These are phyloP conservation scores for Andrena haemorrhoa DNA, from an alignment of 2,888 invertebrate genomes.

Conservation along the genomic window DNA sequence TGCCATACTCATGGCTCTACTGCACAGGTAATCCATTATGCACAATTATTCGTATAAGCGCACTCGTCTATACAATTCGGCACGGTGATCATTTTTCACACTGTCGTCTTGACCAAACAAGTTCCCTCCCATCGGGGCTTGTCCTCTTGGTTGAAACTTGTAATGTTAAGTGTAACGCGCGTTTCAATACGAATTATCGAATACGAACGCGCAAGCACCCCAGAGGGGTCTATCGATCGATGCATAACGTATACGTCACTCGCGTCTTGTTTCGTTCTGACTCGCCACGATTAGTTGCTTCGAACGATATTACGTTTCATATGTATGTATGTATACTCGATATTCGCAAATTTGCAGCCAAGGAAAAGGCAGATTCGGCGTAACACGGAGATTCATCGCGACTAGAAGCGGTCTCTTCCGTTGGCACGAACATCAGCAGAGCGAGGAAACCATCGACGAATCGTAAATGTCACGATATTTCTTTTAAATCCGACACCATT, in stretches of 20 bases:
- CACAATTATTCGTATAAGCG: constrained; percentile 84
- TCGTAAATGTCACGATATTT: constrained; percentile 86
- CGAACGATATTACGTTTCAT: constrained; percentile 18
- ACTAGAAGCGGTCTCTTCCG: constrained; percentile 95
- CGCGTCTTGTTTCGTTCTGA: background rate
- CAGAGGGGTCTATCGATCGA: too few relatives aligned
- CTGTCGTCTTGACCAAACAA: background rate
- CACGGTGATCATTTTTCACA: constrained; percentile 65
- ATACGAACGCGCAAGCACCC: too few relatives aligned
- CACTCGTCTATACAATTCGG: constrained; percentile 74
- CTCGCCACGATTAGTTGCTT: constrained; percentile 8
- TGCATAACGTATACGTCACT: too few relatives aligned
- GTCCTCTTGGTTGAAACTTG: background rate
- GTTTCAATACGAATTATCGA: too few relatives aligned
- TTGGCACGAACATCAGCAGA: constrained; percentile 92
- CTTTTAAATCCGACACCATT: background rate
- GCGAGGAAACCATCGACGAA: constrained; percentile 87
- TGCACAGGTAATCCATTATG: constrained; percentile 93
- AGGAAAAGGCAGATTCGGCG: constrained; percentile 95
- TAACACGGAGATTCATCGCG: constrained; percentile 94
- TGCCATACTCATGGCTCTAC: constrained; percentile 97
- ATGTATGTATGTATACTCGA: background rate
- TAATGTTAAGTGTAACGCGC: too few relatives aligned
- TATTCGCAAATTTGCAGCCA: constrained; percentile 88
- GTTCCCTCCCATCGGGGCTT: background rate